Base-by-base conservation (phyloP, 2,888 invertebrate species). In the Tricholauxania praeusta region DNA sequence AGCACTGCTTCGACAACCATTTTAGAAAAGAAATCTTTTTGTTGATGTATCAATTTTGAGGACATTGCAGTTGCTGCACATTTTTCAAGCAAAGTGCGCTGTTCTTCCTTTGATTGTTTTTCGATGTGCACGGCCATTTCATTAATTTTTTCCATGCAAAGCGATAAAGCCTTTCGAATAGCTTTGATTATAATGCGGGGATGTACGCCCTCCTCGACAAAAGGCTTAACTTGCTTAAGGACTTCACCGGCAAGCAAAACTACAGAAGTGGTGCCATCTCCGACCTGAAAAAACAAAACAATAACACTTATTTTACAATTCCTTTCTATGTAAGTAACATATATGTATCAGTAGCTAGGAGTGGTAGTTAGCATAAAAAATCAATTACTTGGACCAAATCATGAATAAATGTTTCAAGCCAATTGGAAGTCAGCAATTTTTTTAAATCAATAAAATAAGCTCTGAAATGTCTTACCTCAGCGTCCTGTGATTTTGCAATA, bases 1-100 rank as follows among this genome's bases (percentile, higher is more conserved):
- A 96, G 89, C 1, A 99, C 99, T 62, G 99, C 99, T 83, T 99
- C 97, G 0, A 99, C 99, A 8, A 98, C 98, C 93, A 99, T 97
- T 85, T 93, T 93, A 48, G 98, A 93, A 88, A 99, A 99, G 89
- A 97, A 97, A 59, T 93, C 94, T 85, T 96, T 96, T 86, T 99
- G 98, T 80, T 94, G 95, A 84, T 98, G 95, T 82, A 99, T 97
- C 77, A 99, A 89, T 88, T 99, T 99, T 0, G 98, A 98, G 75
- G 96, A 97, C 90, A 99, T 92, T 0, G 99, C 97, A 0, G 99
- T 99, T 0, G 94, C 92, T 0, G 99, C 99, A 87, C 99, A 99
- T 86, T 97, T 94, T 81, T 92, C 91, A 2, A 96, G 88, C 19
- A 95, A 84, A 4, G 79, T 57, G 22, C 85, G 83, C 71, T 87